A percentile compares a stretch with the other conserved stretches of the same genome.
phyloP scores from a whole-genome alignment of 2,113 vertebrate species.

The Percopsis transmontana region DNA sequence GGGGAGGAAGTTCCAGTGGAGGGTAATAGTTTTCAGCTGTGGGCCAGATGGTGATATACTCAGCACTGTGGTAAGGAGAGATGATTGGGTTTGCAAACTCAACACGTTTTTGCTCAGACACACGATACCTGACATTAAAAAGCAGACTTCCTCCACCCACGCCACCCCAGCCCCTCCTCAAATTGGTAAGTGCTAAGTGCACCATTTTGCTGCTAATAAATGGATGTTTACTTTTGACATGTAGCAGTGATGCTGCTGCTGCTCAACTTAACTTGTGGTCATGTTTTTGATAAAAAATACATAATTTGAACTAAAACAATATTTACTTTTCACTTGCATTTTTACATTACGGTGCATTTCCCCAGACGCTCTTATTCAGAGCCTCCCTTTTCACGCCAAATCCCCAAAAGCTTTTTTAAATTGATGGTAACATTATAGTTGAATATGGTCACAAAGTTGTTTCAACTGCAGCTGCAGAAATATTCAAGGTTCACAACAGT shows the following conservation, averaged over 20 bases:
- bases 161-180: slow-evolving; percentile 20
- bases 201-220: no score
- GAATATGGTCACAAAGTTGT: slow-evolving; percentile 9
- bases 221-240: no score
- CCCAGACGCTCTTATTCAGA: not conserved
- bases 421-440: slow-evolving; percentile 29
- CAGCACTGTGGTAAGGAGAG: slow-evolving; percentile 56
- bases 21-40: slow-evolving; percentile 82
- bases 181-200: no score
- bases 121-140: slow-evolving; percentile 70
- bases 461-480: slow-evolving; percentile 42
- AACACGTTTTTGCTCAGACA: slow-evolving; percentile 64
- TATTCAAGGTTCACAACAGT: slow-evolving; percentile 21
- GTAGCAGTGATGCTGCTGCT: no score
- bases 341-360: not conserved
- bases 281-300: no score
- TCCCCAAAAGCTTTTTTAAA: slow-evolving; percentile 25
- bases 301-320: slow-evolving; percentile 12
- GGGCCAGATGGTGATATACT: slow-evolving; percentile 74
- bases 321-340: not conserved
- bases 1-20: slow-evolving; percentile 73
- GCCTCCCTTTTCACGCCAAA: not conserved
- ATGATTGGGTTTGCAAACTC: slow-evolving; percentile 67
- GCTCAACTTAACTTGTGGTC: no score
- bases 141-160: slow-evolving; percentile 65